phyloP scores from a whole-genome alignment of 2,797 vertebrate genomes.

The Poeciliopsis presidionis region DNA sequence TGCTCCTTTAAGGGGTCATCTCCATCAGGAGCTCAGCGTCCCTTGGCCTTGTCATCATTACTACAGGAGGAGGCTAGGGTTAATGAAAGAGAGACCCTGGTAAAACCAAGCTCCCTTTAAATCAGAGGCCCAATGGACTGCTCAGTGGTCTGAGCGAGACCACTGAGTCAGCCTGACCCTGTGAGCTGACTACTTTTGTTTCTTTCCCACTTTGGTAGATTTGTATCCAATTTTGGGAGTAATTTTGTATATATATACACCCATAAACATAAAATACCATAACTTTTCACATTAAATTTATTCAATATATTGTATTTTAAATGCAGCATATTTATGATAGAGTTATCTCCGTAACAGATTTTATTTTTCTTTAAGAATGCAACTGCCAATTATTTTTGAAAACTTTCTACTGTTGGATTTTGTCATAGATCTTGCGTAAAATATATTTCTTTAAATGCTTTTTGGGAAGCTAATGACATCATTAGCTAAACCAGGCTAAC shows the following conservation, averaged over 20 bases:
- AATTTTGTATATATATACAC: not conserved
- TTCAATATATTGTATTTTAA: not conserved
- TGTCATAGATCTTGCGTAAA: not conserved
- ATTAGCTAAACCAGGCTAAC: not conserved
- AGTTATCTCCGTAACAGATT: not conserved
- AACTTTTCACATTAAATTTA: not conserved
- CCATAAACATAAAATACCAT: not conserved
- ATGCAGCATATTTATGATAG: not conserved
- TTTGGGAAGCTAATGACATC: not conserved
- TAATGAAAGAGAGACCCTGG: constrained; percentile 84
- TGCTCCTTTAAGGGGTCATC: constrained; percentile 83
- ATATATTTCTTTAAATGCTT: not conserved
- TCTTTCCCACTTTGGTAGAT: constrained; percentile 17
- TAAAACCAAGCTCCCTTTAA: constrained; percentile 80
- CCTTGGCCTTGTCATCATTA: constrained; percentile 85
- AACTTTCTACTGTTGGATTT: not conserved
- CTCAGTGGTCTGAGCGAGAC: constrained; percentile 44
- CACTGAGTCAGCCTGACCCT: constrained; percentile 54
- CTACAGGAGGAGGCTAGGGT: constrained; percentile 76
- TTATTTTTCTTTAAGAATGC: not conserved
- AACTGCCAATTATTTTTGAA: not conserved
- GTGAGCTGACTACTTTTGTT: constrained; percentile 11
- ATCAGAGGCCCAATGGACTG: constrained; percentile 51
- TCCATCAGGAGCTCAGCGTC: constrained; percentile 69
- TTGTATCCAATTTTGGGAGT: not conserved